Evolutionary conservation across 2,888 invertebrate genomes (phyloP).

Genomic region (Thereva unica): DNA sequence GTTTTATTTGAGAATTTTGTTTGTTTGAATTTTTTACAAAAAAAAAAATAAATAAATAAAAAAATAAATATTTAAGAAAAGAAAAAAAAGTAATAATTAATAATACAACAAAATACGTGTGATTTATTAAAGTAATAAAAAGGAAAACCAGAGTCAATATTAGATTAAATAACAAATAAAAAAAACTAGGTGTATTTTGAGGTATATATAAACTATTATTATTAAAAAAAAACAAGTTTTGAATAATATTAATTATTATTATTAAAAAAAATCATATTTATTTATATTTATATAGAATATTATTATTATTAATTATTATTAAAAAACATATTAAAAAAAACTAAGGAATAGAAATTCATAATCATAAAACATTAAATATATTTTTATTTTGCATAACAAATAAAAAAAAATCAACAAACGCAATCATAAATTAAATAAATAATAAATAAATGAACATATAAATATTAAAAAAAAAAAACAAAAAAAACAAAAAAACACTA

Average conservation of each 20-base stretch:
- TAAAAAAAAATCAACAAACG: too few relatives aligned
- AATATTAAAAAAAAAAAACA: slow-evolving; percentile 10
- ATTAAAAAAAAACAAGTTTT: too few relatives aligned
- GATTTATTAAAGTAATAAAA: slow-evolving; percentile 25
- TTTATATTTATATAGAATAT: neutral
- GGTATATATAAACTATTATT: neutral
- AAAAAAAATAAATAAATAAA: slow-evolving; percentile 8
- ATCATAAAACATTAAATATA: too few relatives aligned
- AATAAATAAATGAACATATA: neutral
- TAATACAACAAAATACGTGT: slow-evolving; percentile 25
- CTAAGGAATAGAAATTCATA: too few relatives aligned
- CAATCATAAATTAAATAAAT: neutral
- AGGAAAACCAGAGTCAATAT: slow-evolving; percentile 33
- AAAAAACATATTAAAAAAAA: too few relatives aligned
- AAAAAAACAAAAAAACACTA: slow-evolving; percentile 13
- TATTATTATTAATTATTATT: too few relatives aligned
- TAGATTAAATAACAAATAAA: neutral
- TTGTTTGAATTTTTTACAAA: slow-evolving; percentile 2
- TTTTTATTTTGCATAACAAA: too few relatives aligned
- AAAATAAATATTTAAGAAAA: neutral
- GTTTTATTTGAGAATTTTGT: too few relatives aligned
- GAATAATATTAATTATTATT: neutral
- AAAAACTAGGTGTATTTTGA: slow-evolving; percentile 26
- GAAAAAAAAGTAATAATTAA: slow-evolving; percentile 21
- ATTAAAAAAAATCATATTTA: slow-evolving; percentile 9